Percentiles rank a stretch among this genome's conserved stretches.
Conservation (phyloP, 2,888 invertebrate species). For the Eubasilissa splendida region DNA sequence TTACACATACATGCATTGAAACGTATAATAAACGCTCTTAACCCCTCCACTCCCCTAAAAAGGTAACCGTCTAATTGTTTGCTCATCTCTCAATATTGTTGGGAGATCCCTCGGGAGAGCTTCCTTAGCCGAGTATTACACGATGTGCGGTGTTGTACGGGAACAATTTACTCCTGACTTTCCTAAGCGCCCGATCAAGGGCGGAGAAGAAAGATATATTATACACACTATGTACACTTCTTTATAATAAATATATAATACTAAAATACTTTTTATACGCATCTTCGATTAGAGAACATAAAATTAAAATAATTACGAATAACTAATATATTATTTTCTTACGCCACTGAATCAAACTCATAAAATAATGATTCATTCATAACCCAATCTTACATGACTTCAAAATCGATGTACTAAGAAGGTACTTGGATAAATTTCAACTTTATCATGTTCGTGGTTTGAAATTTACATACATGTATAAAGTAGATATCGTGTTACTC, state of each 20-base stretch:
- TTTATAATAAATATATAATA: constrained; percentile 11
- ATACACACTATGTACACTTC: too few species aligned
- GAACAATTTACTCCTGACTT: constrained; percentile 49
- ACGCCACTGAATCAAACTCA: constrained; percentile 1
- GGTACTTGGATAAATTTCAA: too few species aligned
- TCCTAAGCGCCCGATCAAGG: constrained; percentile 41
- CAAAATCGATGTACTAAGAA: not conserved
- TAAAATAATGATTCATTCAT: constrained; percentile 11
- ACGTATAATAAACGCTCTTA: constrained; percentile 55
- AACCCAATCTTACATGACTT: constrained; percentile 11
- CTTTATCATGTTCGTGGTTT: too few species aligned
- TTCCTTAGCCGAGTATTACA: constrained; percentile 47
- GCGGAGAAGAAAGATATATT: constrained; percentile 16
- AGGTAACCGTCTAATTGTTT: constrained; percentile 59
- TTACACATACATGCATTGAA: constrained; percentile 26
- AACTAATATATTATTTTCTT: not conserved
- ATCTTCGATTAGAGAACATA: too few species aligned
- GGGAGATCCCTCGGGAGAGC: constrained; percentile 54
- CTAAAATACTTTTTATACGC: not conserved
- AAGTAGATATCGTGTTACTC: too few species aligned
- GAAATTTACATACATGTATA: too few species aligned
- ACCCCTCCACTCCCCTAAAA: constrained; percentile 56
- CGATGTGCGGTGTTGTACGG: constrained; percentile 45
- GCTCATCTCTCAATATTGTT: constrained; percentile 59
- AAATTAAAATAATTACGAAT: not conserved